phyloP scores from a whole-genome alignment of 2,113 vertebrate genomes.

The Euleptes europaea region DNA sequence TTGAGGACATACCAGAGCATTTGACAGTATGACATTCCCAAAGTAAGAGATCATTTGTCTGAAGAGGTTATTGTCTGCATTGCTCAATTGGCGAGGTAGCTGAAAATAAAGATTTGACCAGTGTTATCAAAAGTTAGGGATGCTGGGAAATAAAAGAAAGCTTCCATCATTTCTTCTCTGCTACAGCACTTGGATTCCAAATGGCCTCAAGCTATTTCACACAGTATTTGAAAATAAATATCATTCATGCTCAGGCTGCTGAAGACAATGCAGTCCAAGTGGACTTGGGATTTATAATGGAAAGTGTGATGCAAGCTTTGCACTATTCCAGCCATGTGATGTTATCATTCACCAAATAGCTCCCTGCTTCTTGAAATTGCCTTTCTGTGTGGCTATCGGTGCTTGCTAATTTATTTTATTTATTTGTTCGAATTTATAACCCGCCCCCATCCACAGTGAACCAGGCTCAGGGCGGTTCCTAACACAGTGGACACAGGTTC shows the following conservation, averaged over 20 bases:
- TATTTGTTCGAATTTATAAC: too few species aligned
- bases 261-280: slow-evolving; percentile 49
- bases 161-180: background rate
- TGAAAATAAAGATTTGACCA: too few species aligned
- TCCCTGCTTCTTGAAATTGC: slow-evolving; percentile 27
- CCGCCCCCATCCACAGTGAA: too few species aligned
- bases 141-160: slow-evolving; percentile 45
- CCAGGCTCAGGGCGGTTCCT: too few species aligned
- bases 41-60: background rate
- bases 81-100: background rate
- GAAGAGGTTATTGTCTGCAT: background rate
- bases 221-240: slow-evolving; percentile 72
- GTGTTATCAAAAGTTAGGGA: slow-evolving; percentile 40
- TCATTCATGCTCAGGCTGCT: slow-evolving; percentile 58
- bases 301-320: slow-evolving; percentile 61
- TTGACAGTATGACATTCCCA: background rate
- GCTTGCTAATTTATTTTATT: slow-evolving; percentile 39
- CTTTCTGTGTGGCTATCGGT: slow-evolving; percentile 29
- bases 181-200: slow-evolving; percentile 41
- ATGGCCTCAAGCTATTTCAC: slow-evolving; percentile 62
- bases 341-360: slow-evolving; percentile 50
- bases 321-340: slow-evolving; percentile 53
- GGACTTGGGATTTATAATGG: slow-evolving; percentile 46
- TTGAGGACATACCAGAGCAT: background rate
- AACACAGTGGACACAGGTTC: background rate